Evolutionary conservation across 1,140 invertebrate species (phyloP).

Genomic region (Ladona fulva): DNA sequence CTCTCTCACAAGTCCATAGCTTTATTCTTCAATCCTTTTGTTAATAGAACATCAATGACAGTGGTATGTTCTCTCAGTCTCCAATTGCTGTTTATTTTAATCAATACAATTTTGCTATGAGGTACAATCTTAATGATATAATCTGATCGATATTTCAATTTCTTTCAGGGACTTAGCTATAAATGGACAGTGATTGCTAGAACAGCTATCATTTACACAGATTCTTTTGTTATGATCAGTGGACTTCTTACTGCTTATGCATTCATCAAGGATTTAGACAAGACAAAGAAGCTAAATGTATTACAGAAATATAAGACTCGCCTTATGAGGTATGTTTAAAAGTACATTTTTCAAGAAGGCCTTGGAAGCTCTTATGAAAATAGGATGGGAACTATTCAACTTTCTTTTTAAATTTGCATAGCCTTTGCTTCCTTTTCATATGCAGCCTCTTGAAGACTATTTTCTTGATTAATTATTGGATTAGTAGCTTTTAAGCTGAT

Average conservation of each 20-base stretch:
- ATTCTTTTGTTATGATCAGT: slow-evolving; percentile 66
- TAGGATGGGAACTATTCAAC: background rate
- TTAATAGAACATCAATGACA: slow-evolving; percentile 56
- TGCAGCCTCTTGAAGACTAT: too few relatives aligned
- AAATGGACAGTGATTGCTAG: slow-evolving; percentile 61
- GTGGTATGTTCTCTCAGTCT: slow-evolving; percentile 40
- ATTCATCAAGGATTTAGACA: slow-evolving; percentile 37
- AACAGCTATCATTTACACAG: slow-evolving; percentile 65
- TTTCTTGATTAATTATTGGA: too few relatives aligned
- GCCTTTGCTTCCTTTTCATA: too few relatives aligned
- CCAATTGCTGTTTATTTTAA: background rate
- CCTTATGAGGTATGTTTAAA: background rate
- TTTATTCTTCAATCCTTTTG: slow-evolving; percentile 56
- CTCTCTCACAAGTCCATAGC: slow-evolving; percentile 65
- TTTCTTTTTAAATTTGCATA: background rate
- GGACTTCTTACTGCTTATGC: slow-evolving; percentile 58
- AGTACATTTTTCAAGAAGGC: background rate
- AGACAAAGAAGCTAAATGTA: background rate
- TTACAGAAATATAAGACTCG: background rate
- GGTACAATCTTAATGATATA: background rate
- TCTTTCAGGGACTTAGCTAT: slow-evolving; percentile 47
- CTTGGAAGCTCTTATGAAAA: background rate
- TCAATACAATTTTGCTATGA: background rate
- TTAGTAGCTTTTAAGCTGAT: too few relatives aligned
- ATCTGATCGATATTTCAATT: background rate